Conservation (phyloP, 2,888 invertebrate species). For the Phaedon cochleariae region DNA sequence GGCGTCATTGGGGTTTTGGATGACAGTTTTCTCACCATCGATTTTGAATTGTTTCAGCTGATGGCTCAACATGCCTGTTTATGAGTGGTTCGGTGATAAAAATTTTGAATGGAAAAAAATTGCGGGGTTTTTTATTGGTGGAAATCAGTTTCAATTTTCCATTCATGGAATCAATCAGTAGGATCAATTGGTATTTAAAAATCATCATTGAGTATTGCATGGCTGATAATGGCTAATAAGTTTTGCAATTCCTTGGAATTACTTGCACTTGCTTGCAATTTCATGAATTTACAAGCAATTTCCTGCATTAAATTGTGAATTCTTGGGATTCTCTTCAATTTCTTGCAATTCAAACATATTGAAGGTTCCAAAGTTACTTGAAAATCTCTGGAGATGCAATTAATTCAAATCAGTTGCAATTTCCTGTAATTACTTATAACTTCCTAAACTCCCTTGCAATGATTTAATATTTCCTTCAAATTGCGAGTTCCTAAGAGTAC, state of each 20-base stretch:
- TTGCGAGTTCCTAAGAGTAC: too few species aligned
- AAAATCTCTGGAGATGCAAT: too few species aligned
- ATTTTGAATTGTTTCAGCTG: constrained; percentile 96
- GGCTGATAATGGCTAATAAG: too few species aligned
- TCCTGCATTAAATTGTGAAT: too few species aligned
- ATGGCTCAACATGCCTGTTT: constrained; percentile 80
- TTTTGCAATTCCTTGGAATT: background rate
- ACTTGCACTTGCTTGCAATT: too few species aligned
- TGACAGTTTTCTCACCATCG: constrained; percentile 97
- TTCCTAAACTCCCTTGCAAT: too few species aligned
- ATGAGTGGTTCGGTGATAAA: background rate
- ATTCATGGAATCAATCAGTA: constrained; percentile 38
- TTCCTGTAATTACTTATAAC: too few species aligned
- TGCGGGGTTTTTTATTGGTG: too few species aligned
- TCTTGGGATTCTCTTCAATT: too few species aligned
- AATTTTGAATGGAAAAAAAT: constrained; percentile 12
- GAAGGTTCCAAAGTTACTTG: background rate
- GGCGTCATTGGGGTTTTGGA: constrained; percentile 96
- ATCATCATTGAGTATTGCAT: constrained; percentile 24
- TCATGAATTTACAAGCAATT: too few species aligned
- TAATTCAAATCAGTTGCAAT: too few species aligned
- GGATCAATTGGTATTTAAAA: constrained; percentile 50
- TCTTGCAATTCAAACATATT: background rate
- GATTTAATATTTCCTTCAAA: too few species aligned
- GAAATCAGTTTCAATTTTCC: constrained; percentile 10